A percentile compares a stretch with the other conserved stretches of the same genome.
Conservation (phyloP, 2,888 invertebrate genomes). For the Folsomia manolachei region DNA sequence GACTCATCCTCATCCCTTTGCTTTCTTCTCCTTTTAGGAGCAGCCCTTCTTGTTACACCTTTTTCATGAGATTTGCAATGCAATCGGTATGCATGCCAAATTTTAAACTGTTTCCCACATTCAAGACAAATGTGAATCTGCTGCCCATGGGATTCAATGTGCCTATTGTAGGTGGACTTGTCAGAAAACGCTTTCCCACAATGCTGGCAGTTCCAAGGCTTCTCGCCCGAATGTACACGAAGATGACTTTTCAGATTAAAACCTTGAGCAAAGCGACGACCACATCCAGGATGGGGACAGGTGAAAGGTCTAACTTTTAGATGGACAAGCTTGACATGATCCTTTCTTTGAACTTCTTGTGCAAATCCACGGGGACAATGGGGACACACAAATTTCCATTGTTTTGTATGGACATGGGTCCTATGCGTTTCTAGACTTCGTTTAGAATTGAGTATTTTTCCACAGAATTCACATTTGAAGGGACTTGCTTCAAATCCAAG, state of each 20-base stretch:
- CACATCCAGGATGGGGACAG: background rate
- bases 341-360: background rate
- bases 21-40: too few relatives aligned
- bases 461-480: background rate
- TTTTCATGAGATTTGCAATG: constrained; percentile 23
- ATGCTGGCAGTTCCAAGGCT: constrained; percentile 28
- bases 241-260: background rate
- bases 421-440: background rate
- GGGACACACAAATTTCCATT: too few relatives aligned
- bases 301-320: background rate
- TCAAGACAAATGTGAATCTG: constrained; percentile 19
- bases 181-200: constrained; percentile 33
- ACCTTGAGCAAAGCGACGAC: background rate
- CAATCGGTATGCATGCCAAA: constrained; percentile 25
- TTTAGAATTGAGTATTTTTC: background rate
- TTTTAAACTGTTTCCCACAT: constrained; percentile 27
- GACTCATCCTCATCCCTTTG: too few relatives aligned
- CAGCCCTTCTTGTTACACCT: constrained; percentile 2
- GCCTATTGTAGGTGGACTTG: constrained; percentile 28
- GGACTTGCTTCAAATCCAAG: background rate
- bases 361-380: background rate
- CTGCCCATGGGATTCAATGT: constrained; percentile 29
- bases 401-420: background rate
- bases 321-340: constrained; percentile 1
- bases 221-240: constrained; percentile 18